Evolutionary conservation across 2,888 invertebrate genomes (phyloP).

Genomic region (Pandemis heparana): DNA sequence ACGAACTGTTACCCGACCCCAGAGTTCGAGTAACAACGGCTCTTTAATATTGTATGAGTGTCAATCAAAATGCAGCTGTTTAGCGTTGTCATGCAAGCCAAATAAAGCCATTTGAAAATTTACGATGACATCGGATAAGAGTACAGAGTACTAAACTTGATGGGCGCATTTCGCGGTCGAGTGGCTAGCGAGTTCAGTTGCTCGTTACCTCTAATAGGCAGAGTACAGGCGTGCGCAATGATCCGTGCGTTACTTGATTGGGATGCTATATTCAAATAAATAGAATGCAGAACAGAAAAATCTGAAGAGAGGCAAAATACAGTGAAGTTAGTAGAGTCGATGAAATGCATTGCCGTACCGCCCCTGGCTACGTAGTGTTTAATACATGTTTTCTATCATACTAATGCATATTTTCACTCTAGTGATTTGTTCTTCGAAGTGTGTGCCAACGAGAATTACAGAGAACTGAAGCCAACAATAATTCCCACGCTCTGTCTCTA

Average conservation of each 20-base stretch:
- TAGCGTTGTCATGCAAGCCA: conserved; percentile 51
- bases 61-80: conserved; percentile 42
- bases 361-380: too few species aligned
- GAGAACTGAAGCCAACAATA: background rate
- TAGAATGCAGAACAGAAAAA: background rate
- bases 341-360: too few species aligned
- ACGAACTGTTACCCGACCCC: conserved; percentile 26
- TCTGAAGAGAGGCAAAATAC: background rate
- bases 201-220: conserved; percentile 47
- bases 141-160: conserved; percentile 48
- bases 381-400: too few species aligned
- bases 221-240: conserved; percentile 48
- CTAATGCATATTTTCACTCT: too few species aligned
- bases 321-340: too few species aligned
- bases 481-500: background rate
- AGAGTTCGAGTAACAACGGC: conserved; percentile 26
- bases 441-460: background rate
- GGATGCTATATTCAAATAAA: conserved; percentile 8
- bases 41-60: conserved; percentile 41
- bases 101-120: conserved; percentile 64
- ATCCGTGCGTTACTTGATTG: conserved; percentile 58
- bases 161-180: conserved; percentile 46
- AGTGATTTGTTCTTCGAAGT: background rate
- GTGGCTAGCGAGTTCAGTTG: conserved; percentile 66
- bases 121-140: conserved; percentile 49